Conservation (phyloP, 2,888 invertebrate genomes). For the Diadromus collaris region DNA sequence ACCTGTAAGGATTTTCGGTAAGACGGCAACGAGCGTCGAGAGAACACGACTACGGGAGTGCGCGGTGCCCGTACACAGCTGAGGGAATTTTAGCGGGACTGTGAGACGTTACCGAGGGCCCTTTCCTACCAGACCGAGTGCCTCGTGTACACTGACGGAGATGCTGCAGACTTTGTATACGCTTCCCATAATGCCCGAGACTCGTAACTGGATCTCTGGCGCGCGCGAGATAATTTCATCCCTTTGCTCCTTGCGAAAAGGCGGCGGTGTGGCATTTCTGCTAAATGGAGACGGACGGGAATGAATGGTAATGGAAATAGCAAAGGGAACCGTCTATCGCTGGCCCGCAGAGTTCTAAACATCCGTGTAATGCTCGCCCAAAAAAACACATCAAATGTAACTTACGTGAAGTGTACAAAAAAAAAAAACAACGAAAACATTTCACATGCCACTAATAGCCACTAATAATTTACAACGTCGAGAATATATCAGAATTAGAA, state of each 20-base stretch:
- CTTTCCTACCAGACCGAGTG: conserved; percentile 7
- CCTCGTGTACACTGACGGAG: conserved; percentile 27
- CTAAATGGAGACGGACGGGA: conserved; percentile 15
- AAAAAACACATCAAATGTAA: conserved; percentile 3
- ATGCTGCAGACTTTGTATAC: conserved; percentile 57
- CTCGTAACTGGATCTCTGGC: conserved; percentile 56
- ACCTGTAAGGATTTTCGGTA: conserved; percentile 51
- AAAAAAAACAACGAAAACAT: background rate
- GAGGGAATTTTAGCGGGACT: conserved; percentile 41
- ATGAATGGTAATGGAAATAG: conserved; percentile 18
- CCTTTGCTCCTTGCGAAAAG: conserved; percentile 45
- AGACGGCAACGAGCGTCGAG: conserved; percentile 39
- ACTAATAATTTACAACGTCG: conserved; percentile 41
- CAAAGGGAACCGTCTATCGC: background rate
- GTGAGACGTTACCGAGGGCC: conserved; percentile 30
- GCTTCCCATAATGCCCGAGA: conserved; percentile 54
- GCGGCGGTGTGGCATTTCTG: background rate
- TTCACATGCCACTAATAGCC: conserved; percentile 17
- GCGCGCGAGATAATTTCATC: conserved; percentile 69
- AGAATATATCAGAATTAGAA: conserved; percentile 77
- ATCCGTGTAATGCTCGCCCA: background rate
- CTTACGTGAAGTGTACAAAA: background rate
- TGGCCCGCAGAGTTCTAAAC: background rate
- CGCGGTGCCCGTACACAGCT: background rate
- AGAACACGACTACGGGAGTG: conserved; percentile 3